These are phyloP conservation scores for Daboia siamensis DNA, from an alignment of 2,113 vertebrate species.

Conservation along the genomic window DNA sequence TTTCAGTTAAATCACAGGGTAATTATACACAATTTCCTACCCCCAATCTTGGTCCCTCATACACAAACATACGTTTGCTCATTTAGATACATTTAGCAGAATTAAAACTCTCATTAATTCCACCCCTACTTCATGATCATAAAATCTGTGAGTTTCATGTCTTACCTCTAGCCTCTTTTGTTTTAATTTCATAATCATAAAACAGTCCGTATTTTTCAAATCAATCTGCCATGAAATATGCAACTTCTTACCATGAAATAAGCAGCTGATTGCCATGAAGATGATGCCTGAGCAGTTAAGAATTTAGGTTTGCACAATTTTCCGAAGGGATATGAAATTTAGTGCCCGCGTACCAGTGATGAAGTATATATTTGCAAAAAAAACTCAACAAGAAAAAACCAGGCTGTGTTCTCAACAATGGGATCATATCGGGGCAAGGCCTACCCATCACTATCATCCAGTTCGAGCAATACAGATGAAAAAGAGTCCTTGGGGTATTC, in stretches of 20 bases:
- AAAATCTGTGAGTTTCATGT: slow-evolving; percentile 26
- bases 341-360: not conserved
- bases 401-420: not conserved
- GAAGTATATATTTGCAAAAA: not conserved
- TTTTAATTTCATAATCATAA: slow-evolving; percentile 24
- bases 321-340: not conserved
- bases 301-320: slow-evolving; percentile 2
- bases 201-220: slow-evolving; percentile 9
- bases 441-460: too few species aligned
- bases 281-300: slow-evolving; percentile 1
- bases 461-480: not conserved
- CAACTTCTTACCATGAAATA: slow-evolving; percentile 35
- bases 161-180: not conserved
- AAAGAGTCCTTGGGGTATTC: not conserved
- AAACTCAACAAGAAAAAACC: not conserved
- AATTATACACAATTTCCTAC: not conserved
- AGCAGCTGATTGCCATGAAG: slow-evolving; percentile 20
- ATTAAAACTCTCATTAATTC: not conserved
- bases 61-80: not conserved
- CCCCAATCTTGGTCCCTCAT: not conserved
- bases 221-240: slow-evolving; percentile 36
- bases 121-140: not conserved
- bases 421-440: not conserved
- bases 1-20: not conserved
- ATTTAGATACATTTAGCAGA: not conserved